Evolutionary conservation across 2,113 vertebrate genomes (phyloP).

Genomic region (Phylloscopus trochilus): DNA sequence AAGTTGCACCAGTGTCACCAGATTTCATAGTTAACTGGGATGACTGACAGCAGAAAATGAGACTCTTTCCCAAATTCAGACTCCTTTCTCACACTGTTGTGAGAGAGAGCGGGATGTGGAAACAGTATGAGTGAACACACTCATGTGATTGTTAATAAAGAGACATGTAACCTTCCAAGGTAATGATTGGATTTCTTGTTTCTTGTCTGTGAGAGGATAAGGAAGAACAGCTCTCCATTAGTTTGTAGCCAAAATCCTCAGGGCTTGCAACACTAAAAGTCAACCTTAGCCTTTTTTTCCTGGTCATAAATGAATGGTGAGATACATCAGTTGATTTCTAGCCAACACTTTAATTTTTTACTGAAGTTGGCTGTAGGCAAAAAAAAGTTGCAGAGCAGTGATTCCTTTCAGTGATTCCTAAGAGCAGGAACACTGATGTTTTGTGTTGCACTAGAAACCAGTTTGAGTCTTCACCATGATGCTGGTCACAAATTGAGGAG

Average conservation of each 20-base stretch:
- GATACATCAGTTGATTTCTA: neutral
- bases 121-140: neutral
- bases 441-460: neutral
- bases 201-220: neutral
- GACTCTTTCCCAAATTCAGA: neutral
- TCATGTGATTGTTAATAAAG: neutral
- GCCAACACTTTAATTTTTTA: neutral
- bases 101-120: neutral
- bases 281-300: neutral
- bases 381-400: neutral
- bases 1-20: neutral
- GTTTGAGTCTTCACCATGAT: neutral
- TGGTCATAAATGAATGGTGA: neutral
- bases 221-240: neutral
- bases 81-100: neutral
- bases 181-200: neutral
- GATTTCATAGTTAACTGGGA: neutral
- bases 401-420: neutral
- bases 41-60: neutral
- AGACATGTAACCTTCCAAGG: neutral
- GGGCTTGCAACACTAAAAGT: neutral
- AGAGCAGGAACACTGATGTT: neutral
- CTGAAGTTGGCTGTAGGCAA: neutral
- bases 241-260: neutral
- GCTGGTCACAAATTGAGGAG: neutral